A percentile compares a stretch with the other conserved stretches of the same genome.
Conservation (phyloP, 2,113 vertebrate genomes). For the Sterrhoptilus dennistouni region DNA sequence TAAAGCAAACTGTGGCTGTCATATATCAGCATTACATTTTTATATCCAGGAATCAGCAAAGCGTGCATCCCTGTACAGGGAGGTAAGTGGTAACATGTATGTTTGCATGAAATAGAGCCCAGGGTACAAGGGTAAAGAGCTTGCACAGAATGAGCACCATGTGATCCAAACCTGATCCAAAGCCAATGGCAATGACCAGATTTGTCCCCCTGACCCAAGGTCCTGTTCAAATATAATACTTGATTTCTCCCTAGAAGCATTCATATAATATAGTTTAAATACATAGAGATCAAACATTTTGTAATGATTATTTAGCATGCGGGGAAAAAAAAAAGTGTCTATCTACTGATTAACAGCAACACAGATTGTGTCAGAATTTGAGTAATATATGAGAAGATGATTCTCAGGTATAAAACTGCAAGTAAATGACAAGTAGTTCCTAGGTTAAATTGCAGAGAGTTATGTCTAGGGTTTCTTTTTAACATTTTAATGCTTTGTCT, state of each 20-base stretch:
- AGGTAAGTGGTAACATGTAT: neutral
- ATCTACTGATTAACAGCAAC: neutral
- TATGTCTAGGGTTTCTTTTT: neutral
- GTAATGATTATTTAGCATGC: neutral
- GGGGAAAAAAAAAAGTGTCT: rapidly evolving
- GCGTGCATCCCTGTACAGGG: neutral
- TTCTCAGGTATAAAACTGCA: neutral
- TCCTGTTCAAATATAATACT: neutral
- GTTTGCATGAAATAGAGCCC: neutral
- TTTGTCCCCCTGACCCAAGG: neutral
- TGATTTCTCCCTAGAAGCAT: neutral
- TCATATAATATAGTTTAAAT: neutral
- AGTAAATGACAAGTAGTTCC: neutral
- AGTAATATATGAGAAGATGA: neutral
- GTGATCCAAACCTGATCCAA: neutral
- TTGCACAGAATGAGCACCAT: neutral
- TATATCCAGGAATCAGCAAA: neutral
- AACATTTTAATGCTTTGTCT: neutral
- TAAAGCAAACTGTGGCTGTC: conserved; percentile 4
- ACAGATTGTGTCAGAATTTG: neutral
- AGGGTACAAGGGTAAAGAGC: neutral
- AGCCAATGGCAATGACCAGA: neutral
- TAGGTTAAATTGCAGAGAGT: neutral
- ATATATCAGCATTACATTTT: neutral
- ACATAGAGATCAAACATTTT: neutral